phyloP scores from a whole-genome alignment of 2,888 invertebrate species.

The Falcaria lacertinaria region DNA sequence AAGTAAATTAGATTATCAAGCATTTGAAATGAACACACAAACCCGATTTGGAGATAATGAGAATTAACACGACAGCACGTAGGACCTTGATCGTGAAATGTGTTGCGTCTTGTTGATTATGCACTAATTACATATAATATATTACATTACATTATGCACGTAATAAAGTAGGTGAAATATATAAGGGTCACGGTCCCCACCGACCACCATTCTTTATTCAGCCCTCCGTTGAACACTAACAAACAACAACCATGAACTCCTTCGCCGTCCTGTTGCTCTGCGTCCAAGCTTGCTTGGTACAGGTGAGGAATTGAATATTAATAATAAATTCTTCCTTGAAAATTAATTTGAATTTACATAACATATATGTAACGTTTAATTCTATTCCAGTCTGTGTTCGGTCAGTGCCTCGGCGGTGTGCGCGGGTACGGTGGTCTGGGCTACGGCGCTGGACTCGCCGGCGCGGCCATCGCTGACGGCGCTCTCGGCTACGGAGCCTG shows the following conservation, averaged over 20 bases:
- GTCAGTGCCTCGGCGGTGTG: not conserved
- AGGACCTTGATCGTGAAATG: not conserved
- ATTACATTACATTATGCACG: not conserved
- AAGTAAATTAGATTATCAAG: no score
- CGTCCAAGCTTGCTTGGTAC: constrained; percentile 28
- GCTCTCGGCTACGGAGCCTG: not conserved
- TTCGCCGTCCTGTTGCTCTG: constrained; percentile 29
- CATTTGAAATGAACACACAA: no score
- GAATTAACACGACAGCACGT: not conserved
- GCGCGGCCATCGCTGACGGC: not conserved
- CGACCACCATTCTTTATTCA: not conserved
- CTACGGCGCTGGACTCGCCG: constrained; percentile 5
- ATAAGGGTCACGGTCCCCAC: not conserved
- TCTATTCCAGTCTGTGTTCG: constrained; percentile 3
- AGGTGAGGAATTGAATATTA: not conserved
- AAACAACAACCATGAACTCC: constrained; percentile 24
- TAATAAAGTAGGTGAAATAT: not conserved
- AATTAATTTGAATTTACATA: no score
- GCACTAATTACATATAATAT: not conserved
- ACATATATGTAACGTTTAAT: not conserved
- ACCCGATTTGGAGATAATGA: not conserved
- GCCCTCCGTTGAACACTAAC: constrained; percentile 6
- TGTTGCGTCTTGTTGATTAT: no score
- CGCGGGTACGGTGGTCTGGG: not conserved
- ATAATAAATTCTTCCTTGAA: no score